Conservation (phyloP, 2,113 vertebrate species). For the Pedionomus torquatus region DNA sequence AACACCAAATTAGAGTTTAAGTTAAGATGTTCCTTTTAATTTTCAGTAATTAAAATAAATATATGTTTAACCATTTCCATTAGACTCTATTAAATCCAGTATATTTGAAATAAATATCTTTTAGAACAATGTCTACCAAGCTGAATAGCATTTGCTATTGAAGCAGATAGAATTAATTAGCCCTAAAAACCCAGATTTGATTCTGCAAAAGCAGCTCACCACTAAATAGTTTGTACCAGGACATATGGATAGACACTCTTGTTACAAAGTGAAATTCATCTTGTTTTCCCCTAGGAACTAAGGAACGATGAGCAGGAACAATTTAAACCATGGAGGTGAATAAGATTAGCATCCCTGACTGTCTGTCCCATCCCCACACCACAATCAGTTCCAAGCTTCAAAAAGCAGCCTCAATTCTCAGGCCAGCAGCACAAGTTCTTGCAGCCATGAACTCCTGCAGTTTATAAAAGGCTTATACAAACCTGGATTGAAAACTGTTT, state of each 20-base stretch:
- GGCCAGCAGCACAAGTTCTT: neutral
- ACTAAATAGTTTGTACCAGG: neutral
- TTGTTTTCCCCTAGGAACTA: neutral
- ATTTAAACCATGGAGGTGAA: neutral
- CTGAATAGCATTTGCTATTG: neutral
- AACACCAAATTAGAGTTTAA: conserved; percentile 54
- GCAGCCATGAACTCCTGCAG: neutral
- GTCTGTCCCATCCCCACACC: neutral
- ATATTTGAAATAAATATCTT: neutral
- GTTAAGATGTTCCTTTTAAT: conserved; percentile 42
- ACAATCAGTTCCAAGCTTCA: neutral
- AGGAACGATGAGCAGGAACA: neutral
- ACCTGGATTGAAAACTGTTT: neutral
- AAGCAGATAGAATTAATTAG: neutral
- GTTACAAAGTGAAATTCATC: neutral
- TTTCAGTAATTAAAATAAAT: conserved; percentile 62
- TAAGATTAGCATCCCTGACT: neutral
- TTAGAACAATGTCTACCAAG: neutral
- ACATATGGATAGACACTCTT: neutral
- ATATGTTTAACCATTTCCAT: conserved; percentile 11
- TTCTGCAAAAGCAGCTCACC: neutral
- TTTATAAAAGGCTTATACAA: neutral
- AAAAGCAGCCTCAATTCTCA: neutral
- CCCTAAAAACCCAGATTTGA: neutral
- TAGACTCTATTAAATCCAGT: neutral